Base-by-base conservation (phyloP, 2,888 invertebrate species). In the Drosophila antonietae region DNA sequence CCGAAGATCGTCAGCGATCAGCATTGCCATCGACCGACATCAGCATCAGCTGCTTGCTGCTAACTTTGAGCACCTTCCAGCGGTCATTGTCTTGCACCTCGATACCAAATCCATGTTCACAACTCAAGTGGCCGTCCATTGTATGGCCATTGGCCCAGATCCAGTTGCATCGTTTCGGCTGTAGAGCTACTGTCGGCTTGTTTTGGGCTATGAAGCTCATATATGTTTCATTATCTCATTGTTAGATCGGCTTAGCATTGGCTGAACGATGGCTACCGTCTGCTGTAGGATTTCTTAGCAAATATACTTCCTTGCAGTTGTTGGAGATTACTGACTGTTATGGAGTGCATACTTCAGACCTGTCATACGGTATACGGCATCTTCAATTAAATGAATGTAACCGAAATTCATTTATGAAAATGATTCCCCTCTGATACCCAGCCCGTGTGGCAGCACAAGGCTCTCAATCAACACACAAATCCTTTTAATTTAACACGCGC, bases 381-480 rank as follows among this genome's bases (percentile, higher is more conserved):
- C 51, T 57, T 61, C 14, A 59, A 46, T 53, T n/a, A 62, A 44
- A 62, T 39, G 59, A 39, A 58, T 39, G 55, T 44, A 47, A 57
- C 12, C 23, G 15, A 41, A 57, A 39, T 35, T 53, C 57, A 7
- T 15, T n/a, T 57, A 28, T 43, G 33, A 57, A 49, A 18, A 31
- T 15, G n/a, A 7, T 33, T 43, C 3, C 14, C 58, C 43, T 31
- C 46, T 31, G 71, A 14, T 56, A 60, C 33, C 51, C 57, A 69
- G 60, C 63, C 68, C 53, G 66, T 72, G 73, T 0, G 37, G 6
- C 37, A 39, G 37, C 15, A 5, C 37, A 37, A 14, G 14, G 37
- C 37, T 39, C 82, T 80, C 83, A 89, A 91, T 88, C 90, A 87
- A 87, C 90, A 90, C 91, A 83, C 88, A 90, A 90, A 90, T 91